Base-by-base conservation (phyloP, 1,140 invertebrate genomes). In the Drosophila saltans region DNA sequence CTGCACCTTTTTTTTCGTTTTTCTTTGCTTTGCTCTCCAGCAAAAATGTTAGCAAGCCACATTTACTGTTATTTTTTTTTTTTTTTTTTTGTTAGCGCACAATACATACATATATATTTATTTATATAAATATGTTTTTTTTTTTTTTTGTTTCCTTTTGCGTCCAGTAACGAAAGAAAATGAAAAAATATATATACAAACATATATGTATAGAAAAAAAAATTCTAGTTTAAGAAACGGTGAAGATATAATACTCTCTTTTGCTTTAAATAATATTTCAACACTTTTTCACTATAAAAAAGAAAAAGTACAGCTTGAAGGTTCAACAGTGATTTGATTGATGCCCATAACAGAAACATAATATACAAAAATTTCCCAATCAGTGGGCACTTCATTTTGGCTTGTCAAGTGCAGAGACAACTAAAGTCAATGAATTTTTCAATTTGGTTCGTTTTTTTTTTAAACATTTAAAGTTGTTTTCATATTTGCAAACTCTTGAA, bases 31-130 rank as follows among this genome's bases (percentile, higher is more conserved):
- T 77, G 74, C 48, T 57, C 52, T 45, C 64, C 69, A 67, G 63
- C 67, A 65, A 81, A 81, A 82, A 72, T 69, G 72, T 70, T 89
- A 80, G 67, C 72, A 74, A 86, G 83, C 83, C 83, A 82, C 83
- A 81, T 82, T 77, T 86, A 88, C 55, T 82, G 83, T 82, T 88
- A 82, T 82, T 88, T 16, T 16, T 16, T 16, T 16, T 16, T 16
- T 16, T 16, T 16, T 16, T 16, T 16, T 16, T 86, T 81, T 86
- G 69, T 79, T 60, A 62, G 82, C 75, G 78, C 69, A 73, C 66
- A 66, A 85, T 81, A 81, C 85, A 81, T 85, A 36, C 6, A 26
- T 40, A 52, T 45, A 26, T 40, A 52, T 45, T 26, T 26, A 52
- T 52, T 26, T 26, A 52, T 52, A 26, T 26, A 52, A 26, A 48